Percentiles rank a stretch among this genome's conserved stretches.
Conservation (phyloP, 2,113 vertebrate genomes). For the Anoplopoma fimbria region DNA sequence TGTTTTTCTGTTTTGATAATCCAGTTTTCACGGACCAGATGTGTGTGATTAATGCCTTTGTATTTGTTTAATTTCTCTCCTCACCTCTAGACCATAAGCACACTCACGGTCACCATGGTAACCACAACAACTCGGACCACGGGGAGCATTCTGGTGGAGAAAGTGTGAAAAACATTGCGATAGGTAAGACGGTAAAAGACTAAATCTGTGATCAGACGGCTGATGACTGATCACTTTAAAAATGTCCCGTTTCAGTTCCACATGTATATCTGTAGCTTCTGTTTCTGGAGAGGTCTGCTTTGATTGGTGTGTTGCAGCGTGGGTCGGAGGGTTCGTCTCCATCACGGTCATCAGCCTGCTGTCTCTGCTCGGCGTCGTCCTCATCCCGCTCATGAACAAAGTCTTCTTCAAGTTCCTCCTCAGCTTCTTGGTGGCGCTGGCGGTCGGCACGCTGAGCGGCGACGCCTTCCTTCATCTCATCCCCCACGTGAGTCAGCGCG, state of each 20-base stretch:
- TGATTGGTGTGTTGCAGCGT: constrained; percentile 82
- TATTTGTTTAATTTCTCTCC: background rate
- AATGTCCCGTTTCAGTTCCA: too few species aligned
- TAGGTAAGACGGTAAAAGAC: constrained; percentile 77
- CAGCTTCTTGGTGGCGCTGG: constrained; percentile 96
- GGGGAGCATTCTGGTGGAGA: constrained; percentile 75
- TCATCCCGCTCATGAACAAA: constrained; percentile 95
- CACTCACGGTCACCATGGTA: constrained; percentile 52
- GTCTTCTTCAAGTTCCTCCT: constrained; percentile 98
- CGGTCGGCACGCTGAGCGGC: constrained; percentile 96
- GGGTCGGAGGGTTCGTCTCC: constrained; percentile 94
- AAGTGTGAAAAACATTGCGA: constrained; percentile 72
- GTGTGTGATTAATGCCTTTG: too few species aligned
- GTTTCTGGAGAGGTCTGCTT: too few species aligned
- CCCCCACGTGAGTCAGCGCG: constrained; percentile 89
- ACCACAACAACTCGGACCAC: constrained; percentile 46
- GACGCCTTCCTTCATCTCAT: constrained; percentile 97
- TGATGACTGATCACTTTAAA: too few species aligned
- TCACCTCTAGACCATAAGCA: constrained; percentile 61
- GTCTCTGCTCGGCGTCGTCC: constrained; percentile 91
- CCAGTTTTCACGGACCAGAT: too few species aligned
- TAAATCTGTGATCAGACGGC: background rate
- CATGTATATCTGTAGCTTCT: too few species aligned
- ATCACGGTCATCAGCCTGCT: constrained; percentile 96
- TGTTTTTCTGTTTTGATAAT: too few species aligned